A percentile compares a stretch with the other conserved stretches of the same genome.
Conservation (phyloP, 2,888 invertebrate genomes). For the Nemotelus pantherinus region DNA sequence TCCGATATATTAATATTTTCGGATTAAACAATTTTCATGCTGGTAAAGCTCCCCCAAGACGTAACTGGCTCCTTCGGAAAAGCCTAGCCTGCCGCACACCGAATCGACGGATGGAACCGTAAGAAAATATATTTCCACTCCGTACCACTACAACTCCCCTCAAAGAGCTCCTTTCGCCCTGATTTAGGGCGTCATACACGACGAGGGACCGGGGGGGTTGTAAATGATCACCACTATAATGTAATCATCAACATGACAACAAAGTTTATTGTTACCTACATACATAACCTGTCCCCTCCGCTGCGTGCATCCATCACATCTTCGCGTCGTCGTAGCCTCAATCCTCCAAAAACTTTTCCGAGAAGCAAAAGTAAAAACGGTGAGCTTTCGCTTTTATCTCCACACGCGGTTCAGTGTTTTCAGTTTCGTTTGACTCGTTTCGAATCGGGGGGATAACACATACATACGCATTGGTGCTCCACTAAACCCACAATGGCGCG, state of each 20-base stretch:
- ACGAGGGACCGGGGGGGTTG: not conserved
- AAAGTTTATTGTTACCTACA: constrained; percentile 4
- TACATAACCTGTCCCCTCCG: not conserved
- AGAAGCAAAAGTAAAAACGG: constrained; percentile 13
- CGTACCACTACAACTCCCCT: not conserved
- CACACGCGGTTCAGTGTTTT: constrained; percentile 20
- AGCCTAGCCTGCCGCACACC: constrained; percentile 1
- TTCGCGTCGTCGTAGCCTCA: not conserved
- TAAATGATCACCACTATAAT: constrained; percentile 30
- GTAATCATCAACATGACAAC: constrained; percentile 18
- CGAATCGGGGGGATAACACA: not conserved
- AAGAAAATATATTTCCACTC: constrained; percentile 9
- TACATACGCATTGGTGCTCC: not conserved
- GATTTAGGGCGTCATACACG: not conserved
- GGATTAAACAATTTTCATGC: constrained; percentile 40
- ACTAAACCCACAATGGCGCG: not conserved
- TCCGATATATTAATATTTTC: constrained; percentile 34
- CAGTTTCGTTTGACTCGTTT: constrained; percentile 34
- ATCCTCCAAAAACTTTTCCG: not conserved
- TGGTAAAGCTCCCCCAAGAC: constrained; percentile 18
- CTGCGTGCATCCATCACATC: not conserved
- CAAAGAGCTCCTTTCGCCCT: not conserved
- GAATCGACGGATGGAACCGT: not conserved
- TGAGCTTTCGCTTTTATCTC: constrained; percentile 29
- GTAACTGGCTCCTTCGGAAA: constrained; percentile 4